phyloP scores from a whole-genome alignment of 2,888 invertebrate genomes.

The Neuroscelio doddi region DNA sequence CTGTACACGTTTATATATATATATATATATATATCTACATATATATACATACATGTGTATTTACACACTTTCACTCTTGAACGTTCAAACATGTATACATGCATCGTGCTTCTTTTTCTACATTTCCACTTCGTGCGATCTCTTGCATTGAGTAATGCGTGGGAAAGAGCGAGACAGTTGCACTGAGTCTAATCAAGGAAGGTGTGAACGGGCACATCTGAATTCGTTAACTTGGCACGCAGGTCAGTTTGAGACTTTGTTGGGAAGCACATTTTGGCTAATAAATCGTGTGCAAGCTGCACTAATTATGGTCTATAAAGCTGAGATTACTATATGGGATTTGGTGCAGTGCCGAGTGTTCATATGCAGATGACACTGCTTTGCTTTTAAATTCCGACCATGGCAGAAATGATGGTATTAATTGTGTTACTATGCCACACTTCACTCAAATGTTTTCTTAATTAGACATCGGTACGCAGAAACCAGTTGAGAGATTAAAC shows the following conservation, averaged over 20 bases:
- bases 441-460: background rate
- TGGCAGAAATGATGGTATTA: background rate
- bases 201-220: constrained; percentile 67
- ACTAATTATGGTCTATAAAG: constrained; percentile 35
- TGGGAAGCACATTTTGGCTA: constrained; percentile 19
- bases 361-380: background rate
- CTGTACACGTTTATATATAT: constrained; percentile 45
- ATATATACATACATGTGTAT: background rate
- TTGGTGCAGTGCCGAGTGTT: constrained; percentile 1
- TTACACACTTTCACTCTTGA: constrained; percentile 23
- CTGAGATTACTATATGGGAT: constrained; percentile 28
- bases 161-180: constrained; percentile 53
- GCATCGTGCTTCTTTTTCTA: too few relatives aligned
- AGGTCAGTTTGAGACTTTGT: constrained; percentile 9
- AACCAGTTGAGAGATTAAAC: background rate
- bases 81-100: too few relatives aligned
- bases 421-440: background rate
- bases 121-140: constrained; percentile 11
- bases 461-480: background rate
- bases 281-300: constrained; percentile 26
- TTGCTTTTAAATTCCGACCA: background rate
- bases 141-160: constrained; percentile 9
- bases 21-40: background rate
- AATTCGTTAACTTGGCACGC: constrained; percentile 57
- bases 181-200: constrained; percentile 64